A percentile compares a stretch with the other conserved stretches of the same genome.
phyloP scores from a whole-genome alignment of 2,113 vertebrate species.

The Laticauda laticaudata region DNA sequence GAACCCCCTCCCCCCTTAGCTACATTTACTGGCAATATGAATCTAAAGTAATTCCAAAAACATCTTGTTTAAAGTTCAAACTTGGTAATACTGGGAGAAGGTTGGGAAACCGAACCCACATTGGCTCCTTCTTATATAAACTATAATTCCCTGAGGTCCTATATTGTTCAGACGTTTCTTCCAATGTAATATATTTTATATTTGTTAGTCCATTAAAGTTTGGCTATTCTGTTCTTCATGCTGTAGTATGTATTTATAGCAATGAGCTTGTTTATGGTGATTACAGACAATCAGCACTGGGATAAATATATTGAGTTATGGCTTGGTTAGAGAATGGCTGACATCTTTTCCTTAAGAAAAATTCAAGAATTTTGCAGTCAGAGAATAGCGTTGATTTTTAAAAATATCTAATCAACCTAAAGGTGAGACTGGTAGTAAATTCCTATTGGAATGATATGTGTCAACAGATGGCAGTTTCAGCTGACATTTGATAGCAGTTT shows the following conservation, averaged over 20 bases:
- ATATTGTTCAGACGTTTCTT: slow-evolving; percentile 65
- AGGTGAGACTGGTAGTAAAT: slow-evolving; percentile 8
- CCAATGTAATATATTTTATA: slow-evolving; percentile 65
- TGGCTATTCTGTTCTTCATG: background rate
- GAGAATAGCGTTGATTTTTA: background rate
- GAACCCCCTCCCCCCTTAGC: slow-evolving; percentile 59
- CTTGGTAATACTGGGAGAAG: slow-evolving; percentile 62
- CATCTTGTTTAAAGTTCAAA: slow-evolving; percentile 58
- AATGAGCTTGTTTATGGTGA: background rate
- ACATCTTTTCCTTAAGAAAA: background rate
- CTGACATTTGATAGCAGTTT: background rate
- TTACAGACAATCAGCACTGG: background rate
- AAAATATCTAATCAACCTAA: background rate
- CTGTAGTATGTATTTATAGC: background rate
- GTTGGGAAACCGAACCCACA: slow-evolving; percentile 61
- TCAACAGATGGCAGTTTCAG: background rate
- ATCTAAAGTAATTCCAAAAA: slow-evolving; percentile 55
- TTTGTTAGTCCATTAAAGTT: slow-evolving; percentile 27
- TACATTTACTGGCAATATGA: slow-evolving; percentile 62
- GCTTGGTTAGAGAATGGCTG: background rate
- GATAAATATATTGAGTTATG: background rate
- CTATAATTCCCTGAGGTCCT: slow-evolving; percentile 59
- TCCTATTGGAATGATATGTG: background rate
- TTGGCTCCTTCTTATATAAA: slow-evolving; percentile 68
- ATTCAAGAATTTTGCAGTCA: background rate